Evolutionary conservation across 2,888 invertebrate genomes (phyloP).

Genomic region (Brachyptera putata): DNA sequence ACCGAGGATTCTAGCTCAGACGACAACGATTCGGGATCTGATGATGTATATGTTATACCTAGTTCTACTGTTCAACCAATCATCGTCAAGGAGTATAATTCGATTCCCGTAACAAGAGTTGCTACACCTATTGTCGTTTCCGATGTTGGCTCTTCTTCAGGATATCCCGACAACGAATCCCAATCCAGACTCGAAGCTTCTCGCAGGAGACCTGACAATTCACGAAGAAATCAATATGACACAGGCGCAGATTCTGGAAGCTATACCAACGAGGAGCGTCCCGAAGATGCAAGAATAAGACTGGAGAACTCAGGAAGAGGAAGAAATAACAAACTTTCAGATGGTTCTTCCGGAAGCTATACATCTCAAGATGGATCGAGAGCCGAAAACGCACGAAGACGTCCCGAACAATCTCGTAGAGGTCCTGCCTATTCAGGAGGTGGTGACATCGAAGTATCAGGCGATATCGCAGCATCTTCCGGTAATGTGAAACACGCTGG

Average conservation of each 20-base stretch:
- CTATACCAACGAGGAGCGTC: neutral
- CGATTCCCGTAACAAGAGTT: neutral
- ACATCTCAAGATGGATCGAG: neutral
- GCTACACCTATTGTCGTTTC: too few species aligned
- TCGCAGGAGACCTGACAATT: neutral
- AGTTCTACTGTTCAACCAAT: neutral
- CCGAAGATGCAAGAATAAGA: neutral
- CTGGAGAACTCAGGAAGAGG: neutral
- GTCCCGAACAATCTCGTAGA: neutral
- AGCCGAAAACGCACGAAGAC: slow-evolving; percentile 11
- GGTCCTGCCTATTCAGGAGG: neutral
- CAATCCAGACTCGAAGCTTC: neutral
- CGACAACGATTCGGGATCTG: neutral
- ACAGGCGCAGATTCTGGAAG: neutral
- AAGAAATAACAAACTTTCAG: too few species aligned
- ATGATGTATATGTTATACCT: neutral
- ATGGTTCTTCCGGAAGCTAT: neutral
- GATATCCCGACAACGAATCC: neutral
- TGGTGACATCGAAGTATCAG: neutral
- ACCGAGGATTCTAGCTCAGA: neutral
- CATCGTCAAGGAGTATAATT: neutral
- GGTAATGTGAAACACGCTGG: slow-evolving; percentile 10
- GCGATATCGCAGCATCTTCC: neutral
- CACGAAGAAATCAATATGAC: neutral
- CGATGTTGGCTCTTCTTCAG: neutral